Percentiles rank a stretch among this genome's conserved stretches.
Evolutionary conservation across 2,113 vertebrate species (phyloP).

Genomic region (Alectura lathami): DNA sequence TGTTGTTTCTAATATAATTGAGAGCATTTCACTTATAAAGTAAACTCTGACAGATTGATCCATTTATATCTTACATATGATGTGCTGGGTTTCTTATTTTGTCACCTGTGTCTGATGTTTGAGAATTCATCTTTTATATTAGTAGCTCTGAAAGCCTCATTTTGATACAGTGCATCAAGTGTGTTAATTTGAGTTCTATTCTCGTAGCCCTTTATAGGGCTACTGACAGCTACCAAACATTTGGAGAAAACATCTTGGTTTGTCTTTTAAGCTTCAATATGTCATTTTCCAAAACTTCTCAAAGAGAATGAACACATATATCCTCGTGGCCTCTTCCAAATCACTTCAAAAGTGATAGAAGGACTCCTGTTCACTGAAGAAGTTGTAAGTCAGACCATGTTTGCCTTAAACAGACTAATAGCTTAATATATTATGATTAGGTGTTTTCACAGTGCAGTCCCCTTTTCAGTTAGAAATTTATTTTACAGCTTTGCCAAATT

Average conservation of each 20-base stretch:
- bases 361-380: background rate
- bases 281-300: background rate
- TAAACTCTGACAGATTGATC: slow-evolving; percentile 40
- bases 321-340: background rate
- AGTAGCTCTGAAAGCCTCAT: background rate
- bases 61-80: background rate
- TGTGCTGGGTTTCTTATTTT: slow-evolving; percentile 24
- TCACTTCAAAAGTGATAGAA: background rate
- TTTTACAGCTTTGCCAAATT: background rate
- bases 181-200: background rate
- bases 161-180: background rate
- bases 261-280: background rate
- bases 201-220: background rate
- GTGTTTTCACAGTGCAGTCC: background rate
- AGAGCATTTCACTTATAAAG: slow-evolving; percentile 45
- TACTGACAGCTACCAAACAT: background rate
- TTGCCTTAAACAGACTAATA: background rate
- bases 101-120: slow-evolving; percentile 18
- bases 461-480: background rate
- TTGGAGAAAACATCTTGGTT: background rate
- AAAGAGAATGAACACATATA: rapidly evolving
- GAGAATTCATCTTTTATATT: slow-evolving; percentile 1
- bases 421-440: background rate
- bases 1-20: slow-evolving; percentile 43
- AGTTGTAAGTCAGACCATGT: background rate